Conservation (phyloP, 2,113 vertebrate species). For the Psilopsiagon aymara region DNA sequence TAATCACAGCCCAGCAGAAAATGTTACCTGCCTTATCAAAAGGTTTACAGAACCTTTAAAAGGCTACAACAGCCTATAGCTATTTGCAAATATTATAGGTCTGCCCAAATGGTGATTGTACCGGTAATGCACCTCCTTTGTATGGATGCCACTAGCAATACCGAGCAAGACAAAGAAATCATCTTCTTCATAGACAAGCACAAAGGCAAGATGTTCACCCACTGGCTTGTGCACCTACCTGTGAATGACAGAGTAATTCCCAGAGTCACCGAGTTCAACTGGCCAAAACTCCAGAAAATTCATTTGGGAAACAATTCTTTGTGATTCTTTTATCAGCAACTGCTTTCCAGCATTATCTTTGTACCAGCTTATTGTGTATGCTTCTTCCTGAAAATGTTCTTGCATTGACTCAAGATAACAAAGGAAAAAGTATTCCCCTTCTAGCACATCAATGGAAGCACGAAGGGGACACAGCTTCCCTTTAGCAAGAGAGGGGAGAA, state of each 20-base stretch:
- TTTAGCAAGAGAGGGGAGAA: neutral
- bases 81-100: neutral
- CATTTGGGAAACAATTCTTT: conserved; percentile 36
- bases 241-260: conserved; percentile 60
- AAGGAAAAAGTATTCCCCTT: conserved; percentile 76
- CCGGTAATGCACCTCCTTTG: neutral
- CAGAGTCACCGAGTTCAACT: conserved; percentile 64
- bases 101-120: neutral
- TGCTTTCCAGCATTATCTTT: conserved; percentile 1
- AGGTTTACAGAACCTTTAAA: neutral
- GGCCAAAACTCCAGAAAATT: conserved; percentile 79
- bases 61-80: neutral
- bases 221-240: conserved; percentile 58
- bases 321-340: conserved; percentile 5
- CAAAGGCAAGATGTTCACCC: neutral
- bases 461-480: conserved; percentile 50
- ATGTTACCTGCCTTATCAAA: neutral
- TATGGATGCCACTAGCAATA: neutral
- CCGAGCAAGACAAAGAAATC: neutral
- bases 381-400: neutral
- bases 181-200: neutral
- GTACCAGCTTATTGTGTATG: conserved; percentile 53
- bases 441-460: conserved; percentile 27
- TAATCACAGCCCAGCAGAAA: conserved; percentile 24
- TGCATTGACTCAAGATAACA: conserved; percentile 12